These are phyloP conservation scores for Chrysomallon squamiferum DNA, from an alignment of 1,140 invertebrate genomes.

Conservation along the genomic window DNA sequence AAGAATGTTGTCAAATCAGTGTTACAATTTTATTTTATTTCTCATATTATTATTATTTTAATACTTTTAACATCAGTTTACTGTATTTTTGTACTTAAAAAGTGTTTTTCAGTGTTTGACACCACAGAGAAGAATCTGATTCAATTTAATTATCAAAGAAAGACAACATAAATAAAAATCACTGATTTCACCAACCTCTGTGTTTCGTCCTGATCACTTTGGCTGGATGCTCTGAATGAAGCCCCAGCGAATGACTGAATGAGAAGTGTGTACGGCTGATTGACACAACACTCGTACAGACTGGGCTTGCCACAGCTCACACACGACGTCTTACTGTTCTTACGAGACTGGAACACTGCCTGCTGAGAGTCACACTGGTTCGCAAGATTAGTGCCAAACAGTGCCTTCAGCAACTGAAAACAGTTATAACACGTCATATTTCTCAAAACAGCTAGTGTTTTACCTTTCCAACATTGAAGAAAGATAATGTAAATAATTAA, in stretches of 20 bases:
- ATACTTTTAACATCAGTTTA: too few relatives aligned
- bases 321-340: constrained; percentile 44
- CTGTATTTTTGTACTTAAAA: too few relatives aligned
- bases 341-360: constrained; percentile 17
- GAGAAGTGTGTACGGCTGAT: constrained; percentile 63
- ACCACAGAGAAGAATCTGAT: too few relatives aligned
- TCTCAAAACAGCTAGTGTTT: too few relatives aligned
- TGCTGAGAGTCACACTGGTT: constrained; percentile 68
- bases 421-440: constrained; percentile 12
- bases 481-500: too few relatives aligned
- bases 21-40: too few relatives aligned
- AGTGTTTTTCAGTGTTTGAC: too few relatives aligned
- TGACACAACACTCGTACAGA: constrained; percentile 64
- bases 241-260: constrained; percentile 60
- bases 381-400: constrained; percentile 82
- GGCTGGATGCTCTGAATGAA: constrained; percentile 42
- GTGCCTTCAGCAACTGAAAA: constrained; percentile 76
- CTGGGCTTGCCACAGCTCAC: constrained; percentile 53
- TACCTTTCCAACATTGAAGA: too few relatives aligned
- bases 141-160: too few relatives aligned
- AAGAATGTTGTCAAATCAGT: too few relatives aligned
- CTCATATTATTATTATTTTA: too few relatives aligned
- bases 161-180: too few relatives aligned
- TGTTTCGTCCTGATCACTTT: constrained; percentile 50
- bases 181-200: constrained; percentile 34